Percentiles rank a stretch among this genome's conserved stretches.
phyloP scores from a whole-genome alignment of 2,888 invertebrate species.

The Chrysina gloriosa region DNA sequence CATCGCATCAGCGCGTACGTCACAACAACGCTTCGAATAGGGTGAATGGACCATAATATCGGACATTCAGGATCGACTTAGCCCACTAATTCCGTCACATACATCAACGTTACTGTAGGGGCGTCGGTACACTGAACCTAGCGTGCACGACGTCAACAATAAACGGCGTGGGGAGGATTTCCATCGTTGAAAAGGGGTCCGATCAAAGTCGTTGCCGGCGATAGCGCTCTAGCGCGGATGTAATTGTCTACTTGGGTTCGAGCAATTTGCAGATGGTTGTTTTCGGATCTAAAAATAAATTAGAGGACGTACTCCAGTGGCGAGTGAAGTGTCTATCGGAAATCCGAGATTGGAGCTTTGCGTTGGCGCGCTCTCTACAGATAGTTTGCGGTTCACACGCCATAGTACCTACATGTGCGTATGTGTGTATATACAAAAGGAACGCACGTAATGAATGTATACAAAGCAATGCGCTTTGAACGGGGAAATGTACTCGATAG shows the following conservation, averaged over 20 bases:
- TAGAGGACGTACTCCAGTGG: background rate
- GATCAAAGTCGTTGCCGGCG: background rate
- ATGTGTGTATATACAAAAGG: no score
- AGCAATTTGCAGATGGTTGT: slow-evolving; percentile 4
- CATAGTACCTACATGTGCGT: no score
- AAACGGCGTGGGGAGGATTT: background rate
- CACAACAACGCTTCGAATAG: background rate
- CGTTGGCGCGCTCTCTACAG: no score
- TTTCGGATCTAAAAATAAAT: slow-evolving; percentile 9
- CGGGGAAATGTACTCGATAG: no score
- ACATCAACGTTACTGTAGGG: slow-evolving; percentile 28
- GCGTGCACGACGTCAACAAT: slow-evolving; percentile 1
- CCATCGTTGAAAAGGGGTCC: background rate
- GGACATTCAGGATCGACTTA: slow-evolving; percentile 17
- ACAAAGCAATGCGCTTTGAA: no score
- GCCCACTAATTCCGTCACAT: slow-evolving; percentile 20
- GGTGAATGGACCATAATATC: slow-evolving; percentile 28
- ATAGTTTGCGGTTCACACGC: no score
- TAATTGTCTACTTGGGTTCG: slow-evolving; percentile 10
- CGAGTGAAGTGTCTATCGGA: background rate
- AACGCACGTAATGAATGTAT: no score
- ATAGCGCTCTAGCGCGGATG: background rate
- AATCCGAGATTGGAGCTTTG: background rate
- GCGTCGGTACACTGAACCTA: background rate
- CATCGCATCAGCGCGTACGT: slow-evolving; percentile 7